phyloP scores from a whole-genome alignment of 64 coral and sea anemone species.

The Orbicella faveolata region DNA sequence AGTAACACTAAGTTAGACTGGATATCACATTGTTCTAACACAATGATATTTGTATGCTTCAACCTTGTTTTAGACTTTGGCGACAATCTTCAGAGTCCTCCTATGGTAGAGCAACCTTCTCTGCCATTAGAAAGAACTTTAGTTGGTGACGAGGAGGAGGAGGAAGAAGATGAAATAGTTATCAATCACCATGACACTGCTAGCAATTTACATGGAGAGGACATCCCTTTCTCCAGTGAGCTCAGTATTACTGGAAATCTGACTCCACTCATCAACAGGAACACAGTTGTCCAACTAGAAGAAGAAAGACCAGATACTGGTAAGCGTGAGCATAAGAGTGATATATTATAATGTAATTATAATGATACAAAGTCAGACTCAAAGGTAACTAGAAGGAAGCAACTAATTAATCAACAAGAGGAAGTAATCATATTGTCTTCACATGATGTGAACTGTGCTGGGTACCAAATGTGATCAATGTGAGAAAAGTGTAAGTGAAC shows the following conservation, averaged over 20 bases:
- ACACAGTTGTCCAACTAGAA: constrained; percentile 18
- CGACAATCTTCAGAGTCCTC: constrained; percentile 11
- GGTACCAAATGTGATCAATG: too few relatives aligned
- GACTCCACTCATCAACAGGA: neutral
- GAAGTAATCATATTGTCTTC: too few relatives aligned
- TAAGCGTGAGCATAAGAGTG: neutral
- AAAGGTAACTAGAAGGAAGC: too few relatives aligned
- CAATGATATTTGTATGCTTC: neutral
- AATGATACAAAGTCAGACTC: too few relatives aligned
- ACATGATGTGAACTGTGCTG: too few relatives aligned
- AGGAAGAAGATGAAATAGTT: constrained; percentile 2
- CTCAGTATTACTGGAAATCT: neutral
- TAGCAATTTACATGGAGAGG: neutral
- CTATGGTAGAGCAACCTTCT: neutral
- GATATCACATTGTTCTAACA: too few relatives aligned
- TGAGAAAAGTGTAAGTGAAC: too few relatives aligned
- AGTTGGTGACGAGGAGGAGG: constrained; percentile 40
- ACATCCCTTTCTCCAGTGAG: constrained; percentile 3
- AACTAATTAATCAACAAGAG: too few relatives aligned
- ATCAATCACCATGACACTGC: neutral
- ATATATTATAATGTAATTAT: too few relatives aligned
- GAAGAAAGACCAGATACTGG: constrained; percentile 70
- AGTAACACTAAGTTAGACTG: too few relatives aligned
- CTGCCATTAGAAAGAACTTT: constrained; percentile 39
- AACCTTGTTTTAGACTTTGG: neutral